Conservation (phyloP, 2,113 vertebrate genomes). For the Furnarius figulus region DNA sequence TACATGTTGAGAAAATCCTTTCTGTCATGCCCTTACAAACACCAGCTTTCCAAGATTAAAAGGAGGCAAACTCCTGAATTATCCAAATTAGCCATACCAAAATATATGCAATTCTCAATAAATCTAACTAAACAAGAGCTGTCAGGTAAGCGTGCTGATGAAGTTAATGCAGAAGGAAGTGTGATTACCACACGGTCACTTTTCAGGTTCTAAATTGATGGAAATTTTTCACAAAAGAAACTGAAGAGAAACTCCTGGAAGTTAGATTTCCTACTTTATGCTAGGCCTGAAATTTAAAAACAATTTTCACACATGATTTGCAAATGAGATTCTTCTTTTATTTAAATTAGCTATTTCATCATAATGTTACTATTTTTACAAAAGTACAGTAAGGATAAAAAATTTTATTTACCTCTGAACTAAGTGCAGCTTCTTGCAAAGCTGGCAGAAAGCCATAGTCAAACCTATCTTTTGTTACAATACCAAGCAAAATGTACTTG, state of each 20-base stretch:
- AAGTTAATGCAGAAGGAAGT: background rate
- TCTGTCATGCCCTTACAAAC: background rate
- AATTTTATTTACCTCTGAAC: background rate
- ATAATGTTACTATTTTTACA: background rate
- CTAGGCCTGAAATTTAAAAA: background rate
- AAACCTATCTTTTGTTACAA: background rate
- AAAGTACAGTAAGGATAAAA: background rate
- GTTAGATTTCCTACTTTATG: background rate
- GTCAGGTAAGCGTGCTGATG: background rate
- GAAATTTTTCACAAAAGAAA: background rate
- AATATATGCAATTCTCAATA: background rate
- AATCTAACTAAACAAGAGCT: background rate
- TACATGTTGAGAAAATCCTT: background rate
- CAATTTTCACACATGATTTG: background rate
- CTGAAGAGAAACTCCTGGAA: background rate
- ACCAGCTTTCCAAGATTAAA: background rate
- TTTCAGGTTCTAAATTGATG: background rate
- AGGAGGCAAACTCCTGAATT: background rate
- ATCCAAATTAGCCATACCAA: background rate
- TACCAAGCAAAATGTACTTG: background rate
- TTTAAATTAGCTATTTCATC: background rate
- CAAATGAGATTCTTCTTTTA: background rate
- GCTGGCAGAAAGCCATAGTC: background rate
- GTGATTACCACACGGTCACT: background rate
- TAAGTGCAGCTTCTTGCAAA: background rate